Percentiles rank a stretch among this genome's conserved stretches.
Conservation (phyloP, 2,888 invertebrate genomes). For the Pocota personata region DNA sequence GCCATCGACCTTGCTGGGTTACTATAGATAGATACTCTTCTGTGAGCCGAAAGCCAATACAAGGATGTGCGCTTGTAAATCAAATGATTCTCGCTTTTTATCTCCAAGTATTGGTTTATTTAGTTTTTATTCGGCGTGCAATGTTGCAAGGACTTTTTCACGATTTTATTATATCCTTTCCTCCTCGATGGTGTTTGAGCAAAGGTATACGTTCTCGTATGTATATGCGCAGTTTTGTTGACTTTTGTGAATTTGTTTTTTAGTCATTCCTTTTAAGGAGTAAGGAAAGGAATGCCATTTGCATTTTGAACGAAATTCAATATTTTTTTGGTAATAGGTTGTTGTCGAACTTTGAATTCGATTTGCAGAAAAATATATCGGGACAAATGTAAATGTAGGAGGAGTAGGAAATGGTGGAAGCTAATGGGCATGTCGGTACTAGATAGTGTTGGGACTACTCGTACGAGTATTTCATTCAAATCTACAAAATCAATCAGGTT, state of each 20-base stretch:
- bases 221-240: slow-evolving; percentile 49
- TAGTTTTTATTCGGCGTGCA: slow-evolving; percentile 66
- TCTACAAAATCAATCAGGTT: no score
- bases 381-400: neutral
- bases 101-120: slow-evolving; percentile 68
- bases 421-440: no score
- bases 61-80: slow-evolving; percentile 72
- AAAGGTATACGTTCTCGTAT: no score
- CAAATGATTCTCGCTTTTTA: slow-evolving; percentile 61
- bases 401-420: no score
- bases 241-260: slow-evolving; percentile 54
- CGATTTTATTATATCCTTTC: slow-evolving; percentile 13
- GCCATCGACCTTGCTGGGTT: slow-evolving; percentile 59
- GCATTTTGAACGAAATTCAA: slow-evolving; percentile 65
- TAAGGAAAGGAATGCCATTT: slow-evolving; percentile 52
- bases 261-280: slow-evolving; percentile 7
- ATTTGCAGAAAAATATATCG: slow-evolving; percentile 4
- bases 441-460: no score
- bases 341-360: neutral
- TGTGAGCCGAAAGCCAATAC: slow-evolving; percentile 67
- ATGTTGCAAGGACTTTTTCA: slow-evolving; percentile 63
- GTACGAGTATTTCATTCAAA: no score
- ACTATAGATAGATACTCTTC: slow-evolving; percentile 7
- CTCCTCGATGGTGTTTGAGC: slow-evolving; percentile 27
- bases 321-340: slow-evolving; percentile 15